Evolutionary conservation across 1,140 invertebrate species (phyloP).

Genomic region (Zaprionus capensis): DNA sequence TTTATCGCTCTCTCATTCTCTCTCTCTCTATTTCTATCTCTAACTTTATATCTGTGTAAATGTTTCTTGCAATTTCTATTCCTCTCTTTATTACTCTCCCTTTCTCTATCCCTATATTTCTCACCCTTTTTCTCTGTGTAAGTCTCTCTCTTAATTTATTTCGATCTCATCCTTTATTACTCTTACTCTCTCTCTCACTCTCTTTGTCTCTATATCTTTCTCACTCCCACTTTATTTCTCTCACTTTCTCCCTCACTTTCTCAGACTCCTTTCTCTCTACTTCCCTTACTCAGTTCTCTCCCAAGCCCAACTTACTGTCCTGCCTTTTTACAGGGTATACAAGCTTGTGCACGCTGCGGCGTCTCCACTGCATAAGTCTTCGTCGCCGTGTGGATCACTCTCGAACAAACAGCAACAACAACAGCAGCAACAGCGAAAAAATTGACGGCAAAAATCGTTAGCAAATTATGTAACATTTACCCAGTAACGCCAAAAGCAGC

Average conservation of each 20-base stretch:
- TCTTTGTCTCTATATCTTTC: not conserved
- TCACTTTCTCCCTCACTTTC: not conserved
- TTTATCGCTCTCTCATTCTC: not conserved
- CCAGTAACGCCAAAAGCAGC: constrained; percentile 78
- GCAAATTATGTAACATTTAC: constrained; percentile 78
- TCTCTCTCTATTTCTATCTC: not conserved
- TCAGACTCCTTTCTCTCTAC: not conserved
- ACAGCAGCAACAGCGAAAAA: constrained; percentile 4
- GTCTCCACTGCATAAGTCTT: not conserved
- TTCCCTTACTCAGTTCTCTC: not conserved
- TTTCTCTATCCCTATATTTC: not conserved
- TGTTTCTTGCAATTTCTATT: too few relatives aligned
- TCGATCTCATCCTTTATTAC: not conserved
- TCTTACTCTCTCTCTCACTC: not conserved
- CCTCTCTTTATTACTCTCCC: too few relatives aligned
- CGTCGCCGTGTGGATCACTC: constrained; percentile 10
- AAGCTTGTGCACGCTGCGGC: not conserved
- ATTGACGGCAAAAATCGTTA: constrained; percentile 34
- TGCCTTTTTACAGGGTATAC: constrained; percentile 3
- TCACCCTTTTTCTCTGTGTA: too few relatives aligned
- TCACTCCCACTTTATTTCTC: too few relatives aligned
- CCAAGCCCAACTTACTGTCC: not conserved
- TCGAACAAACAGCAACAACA: not conserved
- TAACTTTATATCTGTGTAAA: not conserved
- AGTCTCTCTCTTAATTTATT: not conserved